These are phyloP conservation scores for Leucopternis melanops DNA, from an alignment of 2,113 vertebrate genomes.

Conservation along the genomic window DNA sequence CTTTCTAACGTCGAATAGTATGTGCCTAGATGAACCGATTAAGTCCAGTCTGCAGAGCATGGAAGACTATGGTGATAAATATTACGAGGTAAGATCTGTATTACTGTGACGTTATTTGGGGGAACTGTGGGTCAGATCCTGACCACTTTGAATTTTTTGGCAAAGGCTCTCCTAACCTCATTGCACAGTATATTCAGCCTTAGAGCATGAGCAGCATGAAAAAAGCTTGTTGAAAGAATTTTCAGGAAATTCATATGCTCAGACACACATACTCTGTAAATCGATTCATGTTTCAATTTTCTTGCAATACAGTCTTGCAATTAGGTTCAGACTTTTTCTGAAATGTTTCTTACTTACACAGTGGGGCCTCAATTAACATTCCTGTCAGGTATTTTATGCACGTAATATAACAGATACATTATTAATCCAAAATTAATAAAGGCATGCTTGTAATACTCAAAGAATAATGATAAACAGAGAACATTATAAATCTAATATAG, in stretches of 20 bases:
- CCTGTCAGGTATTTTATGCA: not conserved
- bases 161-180: not conserved
- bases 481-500: conserved; percentile 27
- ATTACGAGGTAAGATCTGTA: conserved; percentile 61
- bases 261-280: not conserved
- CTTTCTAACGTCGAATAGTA: conserved; percentile 51
- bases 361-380: not conserved
- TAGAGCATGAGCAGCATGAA: not conserved
- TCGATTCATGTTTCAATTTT: not conserved
- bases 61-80: conserved; percentile 54
- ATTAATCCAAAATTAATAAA: conserved; percentile 41
- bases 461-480: conserved; percentile 21
- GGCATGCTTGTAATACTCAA: not conserved
- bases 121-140: not conserved
- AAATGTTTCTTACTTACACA: not conserved
- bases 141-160: not conserved
- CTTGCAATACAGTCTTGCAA: not conserved
- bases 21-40: conserved; percentile 47
- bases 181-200: not conserved
- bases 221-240: not conserved
- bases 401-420: not conserved
- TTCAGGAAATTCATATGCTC: not conserved
- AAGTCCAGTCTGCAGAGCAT: conserved; percentile 35
- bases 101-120: not conserved
- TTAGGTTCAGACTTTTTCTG: not conserved